These are phyloP conservation scores for Drosophila falleni DNA, from an alignment of 2,888 invertebrate species.

Conservation along the genomic window DNA sequence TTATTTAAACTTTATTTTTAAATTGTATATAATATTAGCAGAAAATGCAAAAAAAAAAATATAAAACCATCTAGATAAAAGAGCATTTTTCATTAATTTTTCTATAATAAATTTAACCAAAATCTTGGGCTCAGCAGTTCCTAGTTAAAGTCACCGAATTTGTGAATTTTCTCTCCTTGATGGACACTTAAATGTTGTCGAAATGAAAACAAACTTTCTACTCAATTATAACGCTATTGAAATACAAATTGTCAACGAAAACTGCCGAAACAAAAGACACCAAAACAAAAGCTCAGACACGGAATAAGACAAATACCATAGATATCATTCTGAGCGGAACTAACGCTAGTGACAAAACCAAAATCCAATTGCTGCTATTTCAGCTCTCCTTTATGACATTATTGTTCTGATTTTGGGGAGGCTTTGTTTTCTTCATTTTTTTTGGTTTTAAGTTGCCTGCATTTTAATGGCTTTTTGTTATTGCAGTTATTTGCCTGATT, in stretches of 20 bases:
- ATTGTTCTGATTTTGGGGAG: constrained; percentile 52
- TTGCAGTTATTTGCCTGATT: constrained; percentile 22
- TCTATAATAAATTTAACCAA: too few relatives aligned
- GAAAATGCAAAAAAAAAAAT: too few relatives aligned
- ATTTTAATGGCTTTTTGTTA: constrained; percentile 47
- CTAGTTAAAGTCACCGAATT: too few relatives aligned
- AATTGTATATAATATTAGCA: too few relatives aligned
- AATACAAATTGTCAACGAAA: constrained; percentile 56
- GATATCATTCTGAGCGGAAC: neutral
- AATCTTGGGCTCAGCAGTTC: too few relatives aligned
- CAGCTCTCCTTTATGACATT: constrained; percentile 39
- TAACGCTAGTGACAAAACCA: constrained; percentile 1
- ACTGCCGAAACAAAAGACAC: constrained; percentile 29
- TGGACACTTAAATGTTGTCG: neutral
- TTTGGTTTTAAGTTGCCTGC: constrained; percentile 23
- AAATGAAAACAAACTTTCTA: constrained; percentile 66
- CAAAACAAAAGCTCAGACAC: neutral
- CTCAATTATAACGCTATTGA: constrained; percentile 67
- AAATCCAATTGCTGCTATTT: constrained; percentile 20
- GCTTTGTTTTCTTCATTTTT: constrained; percentile 1
- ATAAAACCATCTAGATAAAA: too few relatives aligned
- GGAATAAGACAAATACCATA: neutral
- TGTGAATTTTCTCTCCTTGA: neutral
- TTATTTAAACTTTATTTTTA: too few relatives aligned
- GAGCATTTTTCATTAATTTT: too few relatives aligned